A percentile compares a stretch with the other conserved stretches of the same genome.
Conservation (phyloP, 2,888 invertebrate species). For the Glaucopsyche alexis region DNA sequence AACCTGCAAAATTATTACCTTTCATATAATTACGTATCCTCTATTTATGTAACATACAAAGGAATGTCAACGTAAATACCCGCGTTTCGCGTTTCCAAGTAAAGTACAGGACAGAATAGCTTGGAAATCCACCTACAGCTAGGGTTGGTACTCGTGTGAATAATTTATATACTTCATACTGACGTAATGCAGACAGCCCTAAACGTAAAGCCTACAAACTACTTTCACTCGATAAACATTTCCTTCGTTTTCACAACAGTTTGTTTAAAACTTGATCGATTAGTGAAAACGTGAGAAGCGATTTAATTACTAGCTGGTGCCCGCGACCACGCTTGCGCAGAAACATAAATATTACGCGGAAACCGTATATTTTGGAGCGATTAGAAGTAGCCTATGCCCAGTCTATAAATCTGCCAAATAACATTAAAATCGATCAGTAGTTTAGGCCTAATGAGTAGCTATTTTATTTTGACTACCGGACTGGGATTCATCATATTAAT, state of each 20-base stretch:
- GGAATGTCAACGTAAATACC: slow-evolving; percentile 20
- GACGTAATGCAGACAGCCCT: background rate
- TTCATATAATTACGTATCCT: background rate
- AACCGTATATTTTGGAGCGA: background rate
- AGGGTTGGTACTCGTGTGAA: background rate
- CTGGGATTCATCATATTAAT: no score
- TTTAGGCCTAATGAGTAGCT: background rate
- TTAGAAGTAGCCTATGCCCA: no score
- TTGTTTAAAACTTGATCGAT: slow-evolving; percentile 32
- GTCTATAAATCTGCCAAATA: no score
- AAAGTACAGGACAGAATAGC: slow-evolving; percentile 26
- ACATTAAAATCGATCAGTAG: background rate
- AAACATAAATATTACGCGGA: background rate
- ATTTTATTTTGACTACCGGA: no score
- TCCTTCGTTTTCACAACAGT: slow-evolving; percentile 33
- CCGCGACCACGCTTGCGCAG: background rate
- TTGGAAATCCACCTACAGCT: slow-evolving; percentile 22
- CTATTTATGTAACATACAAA: slow-evolving; percentile 14
- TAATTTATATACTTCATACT: background rate
- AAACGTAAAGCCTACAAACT: slow-evolving; percentile 30
- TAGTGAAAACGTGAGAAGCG: slow-evolving; percentile 32
- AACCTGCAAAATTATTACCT: background rate
- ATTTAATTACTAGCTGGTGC: background rate
- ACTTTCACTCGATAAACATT: slow-evolving; percentile 33
- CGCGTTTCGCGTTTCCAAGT: slow-evolving; percentile 15